These are phyloP conservation scores for Paramisgurnus dabryanus DNA, from an alignment of 2,113 vertebrate species.

Conservation along the genomic window DNA sequence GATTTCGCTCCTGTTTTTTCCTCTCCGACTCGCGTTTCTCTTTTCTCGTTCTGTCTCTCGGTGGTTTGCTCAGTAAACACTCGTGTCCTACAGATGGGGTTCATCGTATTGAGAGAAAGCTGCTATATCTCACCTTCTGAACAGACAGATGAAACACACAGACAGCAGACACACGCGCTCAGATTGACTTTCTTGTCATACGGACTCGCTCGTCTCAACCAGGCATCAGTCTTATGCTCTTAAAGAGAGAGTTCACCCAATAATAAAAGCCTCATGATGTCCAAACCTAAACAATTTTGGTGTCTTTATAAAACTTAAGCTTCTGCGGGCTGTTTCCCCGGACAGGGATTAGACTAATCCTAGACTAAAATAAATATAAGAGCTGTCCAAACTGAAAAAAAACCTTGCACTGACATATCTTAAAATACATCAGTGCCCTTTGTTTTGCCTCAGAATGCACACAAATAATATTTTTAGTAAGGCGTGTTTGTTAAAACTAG, in stretches of 20 bases:
- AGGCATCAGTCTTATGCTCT: constrained; percentile 2
- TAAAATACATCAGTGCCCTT: too few species aligned
- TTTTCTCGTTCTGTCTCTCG: constrained; percentile 38
- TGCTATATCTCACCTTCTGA: neutral
- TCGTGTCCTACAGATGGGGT: constrained; percentile 58
- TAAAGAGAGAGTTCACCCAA: neutral
- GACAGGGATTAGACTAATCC: too few species aligned
- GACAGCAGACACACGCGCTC: constrained; percentile 47
- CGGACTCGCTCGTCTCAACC: neutral
- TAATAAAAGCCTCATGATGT: too few species aligned
- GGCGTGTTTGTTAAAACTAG: too few species aligned
- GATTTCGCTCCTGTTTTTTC: constrained; percentile 59
- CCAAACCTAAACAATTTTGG: too few species aligned
- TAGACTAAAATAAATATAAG: too few species aligned
- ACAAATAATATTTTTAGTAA: too few species aligned
- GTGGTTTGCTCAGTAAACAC: constrained; percentile 63
- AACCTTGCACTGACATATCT: too few species aligned
- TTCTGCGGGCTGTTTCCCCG: too few species aligned
- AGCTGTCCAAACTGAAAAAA: too few species aligned
- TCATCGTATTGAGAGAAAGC: constrained; percentile 54
- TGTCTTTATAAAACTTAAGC: too few species aligned
- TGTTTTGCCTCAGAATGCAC: too few species aligned
- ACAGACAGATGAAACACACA: constrained; percentile 8
- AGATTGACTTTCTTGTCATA: constrained; percentile 38
- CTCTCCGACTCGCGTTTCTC: neutral